A percentile compares a stretch with the other conserved stretches of the same genome.
Evolutionary conservation across 2,797 vertebrate genomes (phyloP).

Genomic region (Kryptopterus vitreolus): DNA sequence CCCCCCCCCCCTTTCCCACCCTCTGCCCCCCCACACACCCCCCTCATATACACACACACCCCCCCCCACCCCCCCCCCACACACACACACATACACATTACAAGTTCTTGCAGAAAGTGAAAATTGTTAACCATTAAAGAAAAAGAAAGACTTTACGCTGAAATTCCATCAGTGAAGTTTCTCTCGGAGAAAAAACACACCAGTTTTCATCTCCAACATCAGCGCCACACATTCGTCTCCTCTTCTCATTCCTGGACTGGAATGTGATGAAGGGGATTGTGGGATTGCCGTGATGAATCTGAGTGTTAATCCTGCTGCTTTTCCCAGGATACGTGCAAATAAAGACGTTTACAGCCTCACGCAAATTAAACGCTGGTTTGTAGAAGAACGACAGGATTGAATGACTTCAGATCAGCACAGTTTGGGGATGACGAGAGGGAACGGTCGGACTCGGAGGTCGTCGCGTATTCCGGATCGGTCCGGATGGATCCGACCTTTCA

Average conservation of each 20-base stretch:
- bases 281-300: constrained; percentile 33
- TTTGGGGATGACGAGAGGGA: constrained; percentile 12
- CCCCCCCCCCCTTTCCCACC: no score
- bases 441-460: constrained; percentile 13
- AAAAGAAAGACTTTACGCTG: background rate
- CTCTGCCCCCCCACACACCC: no score
- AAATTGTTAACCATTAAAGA: background rate
- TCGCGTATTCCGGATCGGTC: background rate
- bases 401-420: background rate
- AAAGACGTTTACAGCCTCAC: no score
- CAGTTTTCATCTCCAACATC: background rate
- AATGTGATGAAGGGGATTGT: constrained; percentile 21
- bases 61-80: no score
- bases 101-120: background rate
- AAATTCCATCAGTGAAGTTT: background rate
- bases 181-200: constrained; percentile 8
- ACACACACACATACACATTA: no score
- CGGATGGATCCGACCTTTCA: background rate
- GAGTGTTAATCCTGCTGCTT: constrained; percentile 17
- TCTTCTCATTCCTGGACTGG: constrained; percentile 3
- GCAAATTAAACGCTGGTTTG: no score
- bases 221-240: constrained; percentile 8
- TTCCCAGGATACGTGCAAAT: constrained; percentile 39
- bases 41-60: no score
- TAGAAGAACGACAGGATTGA: constrained; percentile 1